A percentile compares a stretch with the other conserved stretches of the same genome.
These are phyloP conservation scores for Zoanthus gigantus DNA, from an alignment of 92 coral and sea anemone genomes.

Conservation along the genomic window DNA sequence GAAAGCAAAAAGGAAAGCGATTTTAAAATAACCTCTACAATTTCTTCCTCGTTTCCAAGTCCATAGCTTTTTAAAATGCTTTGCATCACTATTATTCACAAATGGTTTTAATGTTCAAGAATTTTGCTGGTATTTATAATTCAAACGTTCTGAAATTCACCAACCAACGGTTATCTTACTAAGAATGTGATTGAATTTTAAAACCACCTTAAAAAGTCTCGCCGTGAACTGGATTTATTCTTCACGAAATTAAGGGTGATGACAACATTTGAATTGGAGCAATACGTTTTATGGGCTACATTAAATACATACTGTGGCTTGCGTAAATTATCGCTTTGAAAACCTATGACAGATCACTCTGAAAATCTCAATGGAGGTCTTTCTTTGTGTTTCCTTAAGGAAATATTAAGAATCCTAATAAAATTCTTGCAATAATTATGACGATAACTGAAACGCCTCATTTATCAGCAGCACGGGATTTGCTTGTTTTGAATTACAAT, in stretches of 20 bases:
- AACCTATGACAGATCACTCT: not conserved
- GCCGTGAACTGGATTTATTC: conserved; percentile 21
- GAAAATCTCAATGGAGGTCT: not conserved
- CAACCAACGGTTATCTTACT: not conserved
- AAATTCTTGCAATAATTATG: not conserved
- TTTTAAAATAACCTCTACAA: conserved; percentile 3
- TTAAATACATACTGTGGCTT: not conserved
- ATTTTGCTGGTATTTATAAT: not conserved
- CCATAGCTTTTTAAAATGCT: not conserved
- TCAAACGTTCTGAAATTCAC: not conserved
- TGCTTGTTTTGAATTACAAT: too few species aligned
- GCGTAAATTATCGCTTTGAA: conserved; percentile 6
- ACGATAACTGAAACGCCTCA: too few species aligned
- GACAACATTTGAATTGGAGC: conserved; percentile 72
- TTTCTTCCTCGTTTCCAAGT: not conserved
- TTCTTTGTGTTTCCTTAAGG: not conserved
- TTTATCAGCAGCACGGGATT: too few species aligned
- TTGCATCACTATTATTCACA: not conserved
- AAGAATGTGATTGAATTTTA: conserved; percentile 47
- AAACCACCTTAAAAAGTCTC: conserved; percentile 34
- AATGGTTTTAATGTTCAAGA: not conserved
- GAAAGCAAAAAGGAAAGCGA: not conserved
- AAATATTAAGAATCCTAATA: not conserved
- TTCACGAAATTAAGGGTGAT: conserved; percentile 54
- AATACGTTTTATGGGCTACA: conserved; percentile 48